Conservation (phyloP, 2,797 vertebrate species). For the Hozukius guyotensis region DNA sequence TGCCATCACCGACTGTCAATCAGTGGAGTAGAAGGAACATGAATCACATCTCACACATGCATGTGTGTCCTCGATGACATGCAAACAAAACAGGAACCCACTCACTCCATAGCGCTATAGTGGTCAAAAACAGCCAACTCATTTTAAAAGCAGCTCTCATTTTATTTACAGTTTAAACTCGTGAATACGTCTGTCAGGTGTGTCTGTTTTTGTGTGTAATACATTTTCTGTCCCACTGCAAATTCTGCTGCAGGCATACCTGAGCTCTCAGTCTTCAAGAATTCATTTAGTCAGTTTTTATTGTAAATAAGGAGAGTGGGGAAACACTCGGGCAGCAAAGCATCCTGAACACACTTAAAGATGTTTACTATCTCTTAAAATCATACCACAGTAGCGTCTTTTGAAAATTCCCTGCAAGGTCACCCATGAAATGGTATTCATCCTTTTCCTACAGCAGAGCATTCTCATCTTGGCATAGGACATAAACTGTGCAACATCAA, state of each 20-base stretch:
- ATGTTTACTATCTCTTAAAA: conserved; percentile 50
- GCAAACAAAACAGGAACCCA: no score
- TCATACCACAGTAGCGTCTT: conserved; percentile 41
- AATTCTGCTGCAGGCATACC: conserved; percentile 32
- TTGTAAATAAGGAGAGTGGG: conserved; percentile 33
- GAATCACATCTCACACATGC: background rate
- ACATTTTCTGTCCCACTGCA: conserved; percentile 35
- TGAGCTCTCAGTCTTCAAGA: conserved; percentile 36
- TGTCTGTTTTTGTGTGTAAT: conserved; percentile 13
- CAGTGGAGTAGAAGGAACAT: background rate
- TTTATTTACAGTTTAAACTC: conserved; percentile 9
- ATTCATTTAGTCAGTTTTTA: conserved; percentile 55
- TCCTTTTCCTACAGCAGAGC: conserved; percentile 35
- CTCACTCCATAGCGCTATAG: background rate
- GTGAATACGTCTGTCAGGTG: background rate
- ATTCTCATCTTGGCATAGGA: conserved; percentile 37
- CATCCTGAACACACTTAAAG: conserved; percentile 31
- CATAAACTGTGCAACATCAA: conserved; percentile 60
- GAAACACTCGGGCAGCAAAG: conserved; percentile 23
- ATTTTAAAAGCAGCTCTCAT: background rate
- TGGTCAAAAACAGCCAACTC: background rate
- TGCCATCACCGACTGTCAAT: background rate
- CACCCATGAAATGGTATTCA: conserved; percentile 62
- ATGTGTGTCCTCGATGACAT: background rate
- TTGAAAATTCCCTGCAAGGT: conserved; percentile 54